Conservation (phyloP, 2,888 invertebrate genomes). For the Malthinus flaveolus region DNA sequence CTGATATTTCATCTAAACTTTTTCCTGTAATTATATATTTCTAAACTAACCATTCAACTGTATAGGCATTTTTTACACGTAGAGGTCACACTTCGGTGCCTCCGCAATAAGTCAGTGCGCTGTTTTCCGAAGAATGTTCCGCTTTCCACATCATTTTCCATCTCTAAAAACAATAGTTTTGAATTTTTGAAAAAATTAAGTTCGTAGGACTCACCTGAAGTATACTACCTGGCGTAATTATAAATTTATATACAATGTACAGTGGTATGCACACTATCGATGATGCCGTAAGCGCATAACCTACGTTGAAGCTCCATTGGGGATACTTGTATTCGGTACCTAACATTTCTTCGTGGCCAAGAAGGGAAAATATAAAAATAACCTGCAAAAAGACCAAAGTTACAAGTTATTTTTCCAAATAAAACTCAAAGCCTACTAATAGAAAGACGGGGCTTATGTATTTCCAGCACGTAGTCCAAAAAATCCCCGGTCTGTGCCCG, state of each 20-base stretch:
- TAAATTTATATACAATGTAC: constrained; percentile 79
- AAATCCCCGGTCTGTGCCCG: constrained; percentile 74
- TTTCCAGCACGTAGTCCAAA: constrained; percentile 86
- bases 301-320: constrained; percentile 78
- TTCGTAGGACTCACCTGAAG: constrained; percentile 52
- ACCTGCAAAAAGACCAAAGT: constrained; percentile 55
- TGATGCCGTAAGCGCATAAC: constrained; percentile 81
- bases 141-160: constrained; percentile 57
- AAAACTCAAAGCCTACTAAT: constrained; percentile 60
- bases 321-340: constrained; percentile 76
- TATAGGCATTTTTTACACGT: constrained; percentile 46
- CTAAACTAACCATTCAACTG: constrained; percentile 54
- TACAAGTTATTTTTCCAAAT: neutral
- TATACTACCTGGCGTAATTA: constrained; percentile 67
- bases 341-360: constrained; percentile 80
- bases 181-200: too few relatives aligned
- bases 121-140: constrained; percentile 53
- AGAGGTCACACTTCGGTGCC: constrained; percentile 60
- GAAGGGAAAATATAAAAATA: constrained; percentile 81
- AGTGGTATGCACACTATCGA: constrained; percentile 84
- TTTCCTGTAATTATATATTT: constrained; percentile 12
- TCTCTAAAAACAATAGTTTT: constrained; percentile 48
- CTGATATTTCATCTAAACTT: constrained; percentile 37
- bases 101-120: constrained; percentile 55
- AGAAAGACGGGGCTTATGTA: constrained; percentile 85